Evolutionary conservation across 2,797 vertebrate genomes (phyloP).

Genomic region (Danio aesculapii): DNA sequence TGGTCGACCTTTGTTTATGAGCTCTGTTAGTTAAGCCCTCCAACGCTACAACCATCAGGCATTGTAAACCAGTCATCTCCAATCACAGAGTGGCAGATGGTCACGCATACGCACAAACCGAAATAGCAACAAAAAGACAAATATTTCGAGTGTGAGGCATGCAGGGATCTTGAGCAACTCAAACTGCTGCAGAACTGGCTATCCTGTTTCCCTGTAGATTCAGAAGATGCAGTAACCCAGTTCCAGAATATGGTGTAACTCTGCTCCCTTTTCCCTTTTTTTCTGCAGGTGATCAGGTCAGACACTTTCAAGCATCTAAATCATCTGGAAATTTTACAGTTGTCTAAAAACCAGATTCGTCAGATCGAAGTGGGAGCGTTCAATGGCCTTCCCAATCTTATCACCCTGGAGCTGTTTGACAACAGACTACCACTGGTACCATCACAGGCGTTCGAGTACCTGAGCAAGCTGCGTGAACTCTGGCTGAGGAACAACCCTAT

Average conservation of each 20-base stretch:
- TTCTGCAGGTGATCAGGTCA: constrained; percentile 88
- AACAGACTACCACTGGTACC: constrained; percentile 95
- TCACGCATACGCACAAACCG: not conserved
- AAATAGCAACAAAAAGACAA: constrained; percentile 26
- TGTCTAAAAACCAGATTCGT: constrained; percentile 94
- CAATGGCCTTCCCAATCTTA: constrained; percentile 95
- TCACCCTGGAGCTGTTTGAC: constrained; percentile 97
- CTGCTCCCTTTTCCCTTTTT: constrained; percentile 8
- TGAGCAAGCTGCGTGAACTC: constrained; percentile 94
- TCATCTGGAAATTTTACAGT: constrained; percentile 96
- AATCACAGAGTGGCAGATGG: constrained; percentile 26
- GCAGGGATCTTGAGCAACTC: not conserved
- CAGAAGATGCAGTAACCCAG: not conserved
- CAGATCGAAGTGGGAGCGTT: constrained; percentile 97
- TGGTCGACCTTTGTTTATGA: not conserved
- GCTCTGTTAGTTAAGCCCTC: not conserved
- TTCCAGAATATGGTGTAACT: not conserved
- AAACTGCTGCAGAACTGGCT: not conserved
- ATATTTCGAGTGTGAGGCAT: not conserved
- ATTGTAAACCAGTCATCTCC: constrained; percentile 12
- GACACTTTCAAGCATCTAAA: constrained; percentile 96
- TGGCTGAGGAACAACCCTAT: constrained; percentile 98
- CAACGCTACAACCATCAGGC: not conserved
- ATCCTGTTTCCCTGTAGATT: no score
- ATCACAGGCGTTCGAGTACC: constrained; percentile 95